Base-by-base conservation (phyloP, 2,888 invertebrate species). In the Salticus scenicus region DNA sequence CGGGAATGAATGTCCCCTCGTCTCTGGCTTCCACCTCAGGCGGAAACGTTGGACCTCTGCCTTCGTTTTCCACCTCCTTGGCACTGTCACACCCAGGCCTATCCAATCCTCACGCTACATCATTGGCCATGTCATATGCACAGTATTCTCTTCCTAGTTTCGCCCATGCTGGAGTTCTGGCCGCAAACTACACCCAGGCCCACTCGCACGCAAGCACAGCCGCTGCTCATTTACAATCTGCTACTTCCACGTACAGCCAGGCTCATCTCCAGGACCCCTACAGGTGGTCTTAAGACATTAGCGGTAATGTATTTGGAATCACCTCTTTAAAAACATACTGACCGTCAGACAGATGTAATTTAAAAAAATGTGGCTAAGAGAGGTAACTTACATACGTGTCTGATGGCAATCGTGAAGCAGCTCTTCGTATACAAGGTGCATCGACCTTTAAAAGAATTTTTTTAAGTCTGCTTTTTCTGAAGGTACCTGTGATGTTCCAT, bases 91-190 rank as follows among this genome's bases (percentile, higher is more conserved):
- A 88, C 51, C 81, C 85, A 42, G 83, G 83, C 73, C 87, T 88
- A 20, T 83, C 87, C 33, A 80, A 85, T 78, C 80, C 87, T 78
- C 88, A 88, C 63, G 80, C 79, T 33, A 81, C 87, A 24, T 73
- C 86, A 51, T 66, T 82, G 71, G 78, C 78, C 71, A 87, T 87
- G 87, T 75, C 87, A 31, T 88, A 88, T 77, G 72, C 80, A 27
- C 88, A 88, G 87, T 87, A 88, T 77, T 84, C 87, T 42, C 84
- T 88, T 67, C 82, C 87, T 37, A 87, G 87, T 66, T 88, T 88
- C 72, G 87, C 81, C 76, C 87, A 87, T 69, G 78, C 87, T 27
- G 86, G 87, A 14, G 85, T 84, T 1, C 30, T 85, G 72, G 84
- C 87, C 47, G 87, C 84, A 31, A 88, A 88, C 67, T 88, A 88